Evolutionary conservation across 2,797 vertebrate genomes (phyloP).

Genomic region (Vultur gryphus): DNA sequence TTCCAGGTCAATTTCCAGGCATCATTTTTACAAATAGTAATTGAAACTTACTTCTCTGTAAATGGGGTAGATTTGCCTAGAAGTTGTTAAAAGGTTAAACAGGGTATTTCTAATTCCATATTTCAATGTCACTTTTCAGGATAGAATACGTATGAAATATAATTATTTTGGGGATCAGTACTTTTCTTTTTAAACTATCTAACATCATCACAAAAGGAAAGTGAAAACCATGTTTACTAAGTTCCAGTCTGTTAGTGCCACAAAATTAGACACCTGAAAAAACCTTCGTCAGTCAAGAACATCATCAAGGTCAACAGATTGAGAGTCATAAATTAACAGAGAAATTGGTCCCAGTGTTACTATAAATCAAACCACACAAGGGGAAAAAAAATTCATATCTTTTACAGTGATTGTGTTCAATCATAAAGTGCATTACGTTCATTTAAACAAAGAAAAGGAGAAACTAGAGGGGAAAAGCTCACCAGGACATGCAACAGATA

Average conservation of each 20-base stretch:
- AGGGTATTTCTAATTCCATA: background rate
- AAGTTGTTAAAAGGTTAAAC: background rate
- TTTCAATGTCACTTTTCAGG: background rate
- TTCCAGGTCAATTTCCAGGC: background rate
- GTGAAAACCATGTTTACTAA: background rate
- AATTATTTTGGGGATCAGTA: background rate
- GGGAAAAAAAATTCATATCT: rapidly evolving
- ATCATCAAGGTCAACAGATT: background rate
- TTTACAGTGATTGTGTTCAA: background rate
- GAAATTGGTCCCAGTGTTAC: background rate
- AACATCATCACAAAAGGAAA: background rate
- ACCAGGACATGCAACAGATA: background rate
- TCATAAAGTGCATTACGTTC: background rate
- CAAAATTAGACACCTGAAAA: background rate
- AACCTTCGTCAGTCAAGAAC: background rate
- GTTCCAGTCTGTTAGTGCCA: background rate
- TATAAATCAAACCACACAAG: background rate
- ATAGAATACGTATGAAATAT: background rate
- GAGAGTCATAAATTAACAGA: background rate
- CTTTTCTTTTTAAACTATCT: background rate
- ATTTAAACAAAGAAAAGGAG: background rate
- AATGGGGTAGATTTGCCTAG: background rate
- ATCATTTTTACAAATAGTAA: background rate
- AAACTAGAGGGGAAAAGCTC: background rate
- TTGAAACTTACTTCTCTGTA: background rate